Base-by-base conservation (phyloP, 2,113 vertebrate genomes). In the Balaeniceps rex region DNA sequence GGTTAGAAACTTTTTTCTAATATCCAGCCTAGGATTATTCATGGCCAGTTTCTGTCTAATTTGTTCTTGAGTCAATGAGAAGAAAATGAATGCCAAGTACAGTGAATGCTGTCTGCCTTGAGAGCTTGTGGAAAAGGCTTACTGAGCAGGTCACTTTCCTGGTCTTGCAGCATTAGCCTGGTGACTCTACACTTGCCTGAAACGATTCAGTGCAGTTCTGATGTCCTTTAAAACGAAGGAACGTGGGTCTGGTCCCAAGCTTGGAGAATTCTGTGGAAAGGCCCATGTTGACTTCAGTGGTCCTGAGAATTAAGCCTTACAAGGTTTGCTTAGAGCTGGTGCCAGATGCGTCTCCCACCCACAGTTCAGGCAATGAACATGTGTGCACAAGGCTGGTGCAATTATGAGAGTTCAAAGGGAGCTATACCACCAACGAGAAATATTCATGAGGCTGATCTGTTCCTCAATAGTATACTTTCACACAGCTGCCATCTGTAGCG, bases 361-460 rank as follows among this genome's bases (percentile, higher is more conserved):
- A 55, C 87, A 38, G 80, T 51, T 79, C 79, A 47, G 28, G 52
- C 76, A 52, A 8, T 26, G 66, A 90, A 96, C 88, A 87, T 78
- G 75, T 96, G 92, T 80, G 85, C 61, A 77, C 90, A 97, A 96
- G 81, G 46, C 83, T 52, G 9, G 24, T 51, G 79, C 75, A 92
- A 91, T 93, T 94, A 81, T 40, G 51, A 63, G 74, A 94, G 52
- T 83, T 94, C 83, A 93, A 93, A 97, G 79, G 68, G 51, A 96
- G 36, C 57, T 83, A 15, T 57, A 4, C 49, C 71, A 72, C 47
- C 44, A 44, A 29, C 12, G 40, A 71, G 65, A 54, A 76, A 61
- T 70, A 23, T 49, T 84, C 54, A 5, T 28, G 42, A 40, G 61
- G 40, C 83, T 77, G 60, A 36, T 87, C 61, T 60, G 16, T 83